Evolutionary conservation across 2,888 invertebrate species (phyloP).

Genomic region (Helicoverpa assulta): DNA sequence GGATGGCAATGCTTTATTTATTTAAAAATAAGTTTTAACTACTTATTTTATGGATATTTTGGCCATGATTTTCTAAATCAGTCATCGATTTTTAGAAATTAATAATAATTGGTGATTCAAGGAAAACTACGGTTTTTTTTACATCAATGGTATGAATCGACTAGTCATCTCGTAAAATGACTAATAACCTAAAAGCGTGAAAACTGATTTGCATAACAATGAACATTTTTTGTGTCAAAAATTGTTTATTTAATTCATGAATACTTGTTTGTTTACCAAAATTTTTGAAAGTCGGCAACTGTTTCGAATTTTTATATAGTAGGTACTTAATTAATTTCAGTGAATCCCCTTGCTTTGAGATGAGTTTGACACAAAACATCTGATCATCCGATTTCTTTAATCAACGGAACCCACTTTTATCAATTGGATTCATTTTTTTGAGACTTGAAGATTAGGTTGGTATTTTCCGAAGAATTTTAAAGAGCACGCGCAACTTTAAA

Average conservation of each 20-base stretch:
- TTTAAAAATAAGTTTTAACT: too few species aligned
- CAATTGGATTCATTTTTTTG: too few species aligned
- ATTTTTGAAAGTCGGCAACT: slow-evolving; percentile 9
- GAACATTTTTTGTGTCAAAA: slow-evolving; percentile 8
- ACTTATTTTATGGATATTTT: too few species aligned
- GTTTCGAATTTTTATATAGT: not conserved
- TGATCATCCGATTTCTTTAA: not conserved
- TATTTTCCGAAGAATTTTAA: too few species aligned
- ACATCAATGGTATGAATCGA: too few species aligned
- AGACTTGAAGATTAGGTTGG: too few species aligned
- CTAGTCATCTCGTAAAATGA: not conserved
- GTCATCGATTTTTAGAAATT: too few species aligned
- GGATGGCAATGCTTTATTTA: too few species aligned
- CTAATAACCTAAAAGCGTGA: slow-evolving; percentile 17
- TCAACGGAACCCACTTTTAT: not conserved
- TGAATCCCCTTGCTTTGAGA: slow-evolving; percentile 7
- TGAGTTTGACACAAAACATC: not conserved
- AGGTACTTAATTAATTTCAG: not conserved
- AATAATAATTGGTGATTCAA: not conserved
- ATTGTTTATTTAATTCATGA: slow-evolving; percentile 8
- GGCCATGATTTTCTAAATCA: too few species aligned
- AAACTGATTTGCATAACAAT: slow-evolving; percentile 39
- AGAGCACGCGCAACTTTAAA: too few species aligned
- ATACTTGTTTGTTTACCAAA: slow-evolving; percentile 7
- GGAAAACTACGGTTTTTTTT: not conserved